Conservation (phyloP, 2,888 invertebrate species). For the Thecocarcelia acutangulata region DNA sequence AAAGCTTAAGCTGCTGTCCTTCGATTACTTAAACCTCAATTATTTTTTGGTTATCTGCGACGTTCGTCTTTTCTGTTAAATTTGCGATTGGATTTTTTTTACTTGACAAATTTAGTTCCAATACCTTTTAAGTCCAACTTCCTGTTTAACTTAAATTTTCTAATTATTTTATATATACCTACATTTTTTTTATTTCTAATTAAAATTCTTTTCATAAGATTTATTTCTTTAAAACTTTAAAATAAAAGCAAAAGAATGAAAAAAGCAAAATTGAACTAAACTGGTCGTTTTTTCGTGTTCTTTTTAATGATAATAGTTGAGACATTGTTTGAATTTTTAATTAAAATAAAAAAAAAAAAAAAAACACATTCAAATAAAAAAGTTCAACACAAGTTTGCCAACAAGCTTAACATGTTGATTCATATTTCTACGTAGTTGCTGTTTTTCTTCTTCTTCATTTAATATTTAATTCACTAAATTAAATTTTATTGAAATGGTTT, state of each 20-base stretch:
- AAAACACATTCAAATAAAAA: too few species aligned
- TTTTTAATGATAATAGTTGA: constrained; percentile 34
- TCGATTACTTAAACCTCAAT: too few species aligned
- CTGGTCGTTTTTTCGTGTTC: constrained; percentile 20
- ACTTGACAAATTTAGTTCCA: neutral
- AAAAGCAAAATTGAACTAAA: neutral
- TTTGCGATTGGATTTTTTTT: neutral
- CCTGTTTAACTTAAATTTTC: constrained; percentile 14
- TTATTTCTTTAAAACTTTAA: constrained; percentile 18
- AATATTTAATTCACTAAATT: constrained; percentile 23
- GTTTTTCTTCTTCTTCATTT: neutral
- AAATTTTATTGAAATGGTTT: constrained; percentile 3
- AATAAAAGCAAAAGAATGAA: neutral
- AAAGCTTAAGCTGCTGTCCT: too few species aligned
- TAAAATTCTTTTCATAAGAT: constrained; percentile 45
- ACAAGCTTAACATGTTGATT: constrained; percentile 38
- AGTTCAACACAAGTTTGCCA: neutral
- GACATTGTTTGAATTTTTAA: constrained; percentile 36
- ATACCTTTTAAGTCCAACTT: constrained; percentile 26
- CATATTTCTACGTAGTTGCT: neutral
- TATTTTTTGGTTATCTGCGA: neutral
- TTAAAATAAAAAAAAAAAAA: neutral
- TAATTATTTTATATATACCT: neutral
- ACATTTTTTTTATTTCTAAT: constrained; percentile 17
- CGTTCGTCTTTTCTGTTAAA: neutral